Evolutionary conservation across 2,888 invertebrate genomes (phyloP).

Genomic region (Thecophora atra): DNA sequence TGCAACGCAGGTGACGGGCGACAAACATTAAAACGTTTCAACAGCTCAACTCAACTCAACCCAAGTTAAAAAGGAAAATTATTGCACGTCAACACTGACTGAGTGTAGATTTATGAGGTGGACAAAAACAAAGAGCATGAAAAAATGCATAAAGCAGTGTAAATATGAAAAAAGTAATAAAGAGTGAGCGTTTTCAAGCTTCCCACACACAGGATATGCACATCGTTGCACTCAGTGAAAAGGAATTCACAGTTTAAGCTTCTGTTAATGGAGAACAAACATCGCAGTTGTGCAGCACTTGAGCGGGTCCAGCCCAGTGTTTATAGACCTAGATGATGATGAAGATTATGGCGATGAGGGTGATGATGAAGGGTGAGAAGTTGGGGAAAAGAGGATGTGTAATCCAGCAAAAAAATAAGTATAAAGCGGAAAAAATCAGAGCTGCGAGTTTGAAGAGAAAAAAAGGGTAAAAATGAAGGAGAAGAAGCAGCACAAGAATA

Average conservation of each 20-base stretch:
- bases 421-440: too few species aligned
- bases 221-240: neutral
- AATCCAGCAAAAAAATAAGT: neutral
- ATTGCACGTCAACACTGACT: constrained; percentile 43
- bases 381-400: neutral
- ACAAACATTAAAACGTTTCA: constrained; percentile 64
- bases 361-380: neutral
- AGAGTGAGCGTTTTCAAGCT: neutral
- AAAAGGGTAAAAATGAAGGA: too few species aligned
- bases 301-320: constrained; percentile 11
- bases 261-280: constrained; percentile 56
- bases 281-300: constrained; percentile 45
- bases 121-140: constrained; percentile 11
- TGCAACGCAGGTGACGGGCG: constrained; percentile 60
- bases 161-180: neutral
- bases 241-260: constrained; percentile 46
- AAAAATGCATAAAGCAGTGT: neutral
- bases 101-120: constrained; percentile 35
- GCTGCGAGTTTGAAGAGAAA: too few species aligned
- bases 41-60: constrained; percentile 59
- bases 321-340: neutral
- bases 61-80: constrained; percentile 56
- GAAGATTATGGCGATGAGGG: neutral
- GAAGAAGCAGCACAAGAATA: too few species aligned
- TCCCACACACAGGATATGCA: constrained; percentile 15